These are phyloP conservation scores for Plebejus argus DNA, from an alignment of 2,888 invertebrate species.

Conservation along the genomic window DNA sequence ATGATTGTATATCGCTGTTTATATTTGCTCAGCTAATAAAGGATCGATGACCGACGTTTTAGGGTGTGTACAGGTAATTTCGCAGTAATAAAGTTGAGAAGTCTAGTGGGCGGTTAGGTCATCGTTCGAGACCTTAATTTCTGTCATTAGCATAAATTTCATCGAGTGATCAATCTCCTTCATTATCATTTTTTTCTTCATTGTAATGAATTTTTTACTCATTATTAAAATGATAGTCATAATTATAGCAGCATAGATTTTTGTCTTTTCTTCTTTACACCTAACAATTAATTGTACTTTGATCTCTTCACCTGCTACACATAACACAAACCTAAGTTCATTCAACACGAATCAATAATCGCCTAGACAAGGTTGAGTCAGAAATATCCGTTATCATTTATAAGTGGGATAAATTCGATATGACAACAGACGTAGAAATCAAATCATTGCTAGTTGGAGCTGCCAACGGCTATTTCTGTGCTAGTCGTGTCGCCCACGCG, in stretches of 20 bases:
- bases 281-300: not conserved
- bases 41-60: not conserved
- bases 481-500: conserved; percentile 67
- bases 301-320: not conserved
- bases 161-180: conserved; percentile 1
- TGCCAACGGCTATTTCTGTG: conserved; percentile 75
- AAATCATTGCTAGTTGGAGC: conserved; percentile 44
- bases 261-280: not conserved
- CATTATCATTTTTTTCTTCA: not conserved
- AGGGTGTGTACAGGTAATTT: not conserved
- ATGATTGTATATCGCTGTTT: not conserved
- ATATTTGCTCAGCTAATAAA: conserved; percentile 8
- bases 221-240: not conserved
- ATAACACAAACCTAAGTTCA: not conserved
- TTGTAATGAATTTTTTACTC: not conserved
- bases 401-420: conserved; percentile 28
- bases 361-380: conserved; percentile 13
- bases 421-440: conserved; percentile 32
- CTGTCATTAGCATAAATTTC: conserved; percentile 11
- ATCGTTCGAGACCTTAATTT: conserved; percentile 16
- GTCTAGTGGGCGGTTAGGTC: conserved; percentile 19
- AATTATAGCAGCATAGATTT: not conserved
- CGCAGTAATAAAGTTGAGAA: conserved; percentile 1
- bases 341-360: conserved; percentile 21
- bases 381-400: conserved; percentile 29